Conservation (phyloP, 2,797 vertebrate genomes). For the Pangasius krempfi region DNA sequence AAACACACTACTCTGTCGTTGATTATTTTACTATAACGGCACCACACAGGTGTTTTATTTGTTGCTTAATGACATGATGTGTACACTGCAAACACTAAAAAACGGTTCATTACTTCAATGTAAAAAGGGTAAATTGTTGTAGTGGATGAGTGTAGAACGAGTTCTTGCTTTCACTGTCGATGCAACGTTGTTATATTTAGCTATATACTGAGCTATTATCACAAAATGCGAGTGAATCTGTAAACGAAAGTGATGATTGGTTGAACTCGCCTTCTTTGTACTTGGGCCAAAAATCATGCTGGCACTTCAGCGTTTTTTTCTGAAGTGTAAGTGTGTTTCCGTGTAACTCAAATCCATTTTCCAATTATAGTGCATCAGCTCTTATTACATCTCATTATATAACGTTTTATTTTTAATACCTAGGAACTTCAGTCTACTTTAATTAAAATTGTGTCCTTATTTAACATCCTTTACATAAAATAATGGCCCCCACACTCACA, state of each 20-base stretch:
- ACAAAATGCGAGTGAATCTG: background rate
- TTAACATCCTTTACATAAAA: background rate
- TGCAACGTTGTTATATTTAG: background rate
- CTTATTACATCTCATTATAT: background rate
- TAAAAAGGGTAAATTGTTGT: background rate
- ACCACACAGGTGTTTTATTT: background rate
- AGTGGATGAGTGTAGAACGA: background rate
- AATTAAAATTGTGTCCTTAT: background rate
- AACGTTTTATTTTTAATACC: too few species aligned
- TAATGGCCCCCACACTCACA: background rate
- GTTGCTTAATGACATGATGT: background rate
- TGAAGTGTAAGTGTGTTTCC: background rate
- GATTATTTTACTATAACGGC: background rate
- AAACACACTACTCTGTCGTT: too few species aligned
- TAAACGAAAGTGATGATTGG: background rate
- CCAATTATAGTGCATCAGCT: background rate
- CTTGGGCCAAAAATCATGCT: background rate
- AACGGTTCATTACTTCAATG: background rate
- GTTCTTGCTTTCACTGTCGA: background rate
- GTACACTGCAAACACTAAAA: background rate
- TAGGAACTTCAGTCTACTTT: background rate
- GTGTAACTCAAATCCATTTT: background rate
- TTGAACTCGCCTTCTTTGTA: background rate
- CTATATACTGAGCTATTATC: background rate
- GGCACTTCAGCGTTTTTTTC: background rate